Conservation (phyloP, 2,888 invertebrate species). For the Thelaira solivaga region DNA sequence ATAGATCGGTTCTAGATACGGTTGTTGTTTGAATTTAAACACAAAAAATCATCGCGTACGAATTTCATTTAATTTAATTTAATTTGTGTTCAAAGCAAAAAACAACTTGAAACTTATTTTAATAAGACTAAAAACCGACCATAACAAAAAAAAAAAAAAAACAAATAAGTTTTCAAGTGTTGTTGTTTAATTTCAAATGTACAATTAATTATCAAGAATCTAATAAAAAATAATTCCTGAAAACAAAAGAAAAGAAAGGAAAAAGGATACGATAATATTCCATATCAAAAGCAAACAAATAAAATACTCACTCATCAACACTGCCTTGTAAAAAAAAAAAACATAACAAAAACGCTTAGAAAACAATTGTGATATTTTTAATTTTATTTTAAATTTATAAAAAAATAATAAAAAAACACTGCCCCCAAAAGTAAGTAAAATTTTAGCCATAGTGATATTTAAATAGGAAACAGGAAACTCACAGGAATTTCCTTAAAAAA, state of each 20-base stretch:
- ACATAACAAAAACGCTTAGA: conserved; percentile 35
- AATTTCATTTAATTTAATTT: neutral
- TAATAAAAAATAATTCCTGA: conserved; percentile 27
- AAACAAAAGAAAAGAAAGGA: too few relatives aligned
- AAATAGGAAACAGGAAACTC: neutral
- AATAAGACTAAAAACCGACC: too few relatives aligned
- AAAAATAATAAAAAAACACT: conserved; percentile 27
- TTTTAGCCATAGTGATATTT: neutral
- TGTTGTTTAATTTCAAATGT: neutral
- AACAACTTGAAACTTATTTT: conserved; percentile 20
- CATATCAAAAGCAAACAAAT: conserved; percentile 34
- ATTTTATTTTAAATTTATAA: conserved; percentile 48
- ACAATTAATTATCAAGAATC: too few relatives aligned
- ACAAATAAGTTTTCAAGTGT: neutral
- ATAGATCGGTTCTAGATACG: conserved; percentile 75
- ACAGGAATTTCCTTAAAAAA: neutral
- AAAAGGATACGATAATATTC: conserved; percentile 49
- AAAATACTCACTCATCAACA: neutral
- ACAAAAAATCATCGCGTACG: conserved; percentile 57
- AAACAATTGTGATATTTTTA: conserved; percentile 65
- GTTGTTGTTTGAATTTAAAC: conserved; percentile 51
- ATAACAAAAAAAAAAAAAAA: conserved; percentile 10
- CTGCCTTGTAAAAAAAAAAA: conserved; percentile 10
- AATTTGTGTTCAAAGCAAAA: conserved; percentile 47
- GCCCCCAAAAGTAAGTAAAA: conserved; percentile 51